Conservation (phyloP, 1,140 invertebrate species). For the Drosophila trapezifrons region DNA sequence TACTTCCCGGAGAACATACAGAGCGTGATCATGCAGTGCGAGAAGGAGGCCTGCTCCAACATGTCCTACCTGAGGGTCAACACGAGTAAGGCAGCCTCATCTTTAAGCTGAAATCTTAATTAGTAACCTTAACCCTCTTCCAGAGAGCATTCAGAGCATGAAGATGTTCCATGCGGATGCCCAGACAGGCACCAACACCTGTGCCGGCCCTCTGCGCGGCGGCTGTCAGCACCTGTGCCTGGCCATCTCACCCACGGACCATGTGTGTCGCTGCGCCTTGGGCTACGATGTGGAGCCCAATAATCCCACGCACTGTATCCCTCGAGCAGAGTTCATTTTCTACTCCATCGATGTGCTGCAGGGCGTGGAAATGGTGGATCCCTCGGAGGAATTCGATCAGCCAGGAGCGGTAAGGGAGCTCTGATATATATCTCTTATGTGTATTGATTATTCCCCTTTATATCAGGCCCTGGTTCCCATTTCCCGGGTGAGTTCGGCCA, state of each 20-base stretch:
- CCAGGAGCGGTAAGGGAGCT: slow-evolving; percentile 52
- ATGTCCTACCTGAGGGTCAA: slow-evolving; percentile 84
- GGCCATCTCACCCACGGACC: slow-evolving; percentile 85
- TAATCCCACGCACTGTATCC: slow-evolving; percentile 84
- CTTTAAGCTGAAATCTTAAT: not conserved
- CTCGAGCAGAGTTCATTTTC: slow-evolving; percentile 88
- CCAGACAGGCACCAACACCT: slow-evolving; percentile 86
- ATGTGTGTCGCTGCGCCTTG: slow-evolving; percentile 90
- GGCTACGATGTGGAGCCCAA: slow-evolving; percentile 87
- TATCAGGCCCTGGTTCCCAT: slow-evolving; percentile 89
- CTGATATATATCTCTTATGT: not conserved
- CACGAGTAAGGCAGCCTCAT: slow-evolving; percentile 84
- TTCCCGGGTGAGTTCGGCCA: slow-evolving; percentile 90
- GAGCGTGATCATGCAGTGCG: slow-evolving; percentile 78
- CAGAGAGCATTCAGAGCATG: slow-evolving; percentile 87
- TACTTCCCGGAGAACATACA: slow-evolving; percentile 83
- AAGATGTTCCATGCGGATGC: slow-evolving; percentile 89
- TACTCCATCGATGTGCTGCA: slow-evolving; percentile 92
- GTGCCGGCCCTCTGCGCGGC: slow-evolving; percentile 85
- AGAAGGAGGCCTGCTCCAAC: slow-evolving; percentile 74
- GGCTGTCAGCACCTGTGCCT: slow-evolving; percentile 92
- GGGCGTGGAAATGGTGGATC: slow-evolving; percentile 86
- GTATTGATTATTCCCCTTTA: too few species aligned
- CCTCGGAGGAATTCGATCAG: slow-evolving; percentile 54
- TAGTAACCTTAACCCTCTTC: not conserved